phyloP scores from a whole-genome alignment of 2,113 vertebrate species.

The Xenopus borealis region DNA sequence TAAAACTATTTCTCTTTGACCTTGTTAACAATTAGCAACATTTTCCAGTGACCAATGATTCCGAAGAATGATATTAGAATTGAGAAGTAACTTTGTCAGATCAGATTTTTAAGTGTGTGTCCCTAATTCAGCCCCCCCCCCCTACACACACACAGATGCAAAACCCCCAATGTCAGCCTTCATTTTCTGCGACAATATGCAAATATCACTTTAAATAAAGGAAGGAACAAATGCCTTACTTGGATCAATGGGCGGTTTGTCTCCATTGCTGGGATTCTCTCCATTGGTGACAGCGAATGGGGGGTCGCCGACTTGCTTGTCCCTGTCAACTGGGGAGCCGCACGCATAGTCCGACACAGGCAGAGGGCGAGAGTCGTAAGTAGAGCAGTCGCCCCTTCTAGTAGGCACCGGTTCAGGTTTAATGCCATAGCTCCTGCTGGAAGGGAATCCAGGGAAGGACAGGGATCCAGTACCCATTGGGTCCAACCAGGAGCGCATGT shows the following conservation, averaged over 20 bases:
- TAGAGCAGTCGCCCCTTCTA: conserved; percentile 79
- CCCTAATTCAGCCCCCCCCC: too few relatives aligned
- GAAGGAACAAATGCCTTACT: conserved; percentile 73
- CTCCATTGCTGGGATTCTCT: conserved; percentile 73
- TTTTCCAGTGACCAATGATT: too few relatives aligned
- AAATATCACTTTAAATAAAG: neutral
- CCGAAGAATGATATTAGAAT: too few relatives aligned
- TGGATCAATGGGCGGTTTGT: conserved; percentile 78
- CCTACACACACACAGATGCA: too few relatives aligned
- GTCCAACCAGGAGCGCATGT: conserved; percentile 92
- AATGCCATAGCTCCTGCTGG: conserved; percentile 88
- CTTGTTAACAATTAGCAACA: neutral
- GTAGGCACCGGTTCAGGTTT: conserved; percentile 89
- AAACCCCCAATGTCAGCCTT: too few relatives aligned
- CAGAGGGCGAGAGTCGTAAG: conserved; percentile 87
- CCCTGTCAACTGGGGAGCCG: conserved; percentile 82
- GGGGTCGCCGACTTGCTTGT: conserved; percentile 77
- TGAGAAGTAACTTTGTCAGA: too few relatives aligned
- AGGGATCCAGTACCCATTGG: conserved; percentile 85
- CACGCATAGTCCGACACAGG: conserved; percentile 88
- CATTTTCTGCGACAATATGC: too few relatives aligned
- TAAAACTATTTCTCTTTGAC: neutral
- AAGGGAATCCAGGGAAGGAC: conserved; percentile 89
- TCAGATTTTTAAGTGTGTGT: too few relatives aligned
- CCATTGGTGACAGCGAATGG: conserved; percentile 75